Percentiles rank a stretch among this genome's conserved stretches.
phyloP scores from a whole-genome alignment of 53 echinoderm and acorn worm species.

The Holothuria leucospilota region DNA sequence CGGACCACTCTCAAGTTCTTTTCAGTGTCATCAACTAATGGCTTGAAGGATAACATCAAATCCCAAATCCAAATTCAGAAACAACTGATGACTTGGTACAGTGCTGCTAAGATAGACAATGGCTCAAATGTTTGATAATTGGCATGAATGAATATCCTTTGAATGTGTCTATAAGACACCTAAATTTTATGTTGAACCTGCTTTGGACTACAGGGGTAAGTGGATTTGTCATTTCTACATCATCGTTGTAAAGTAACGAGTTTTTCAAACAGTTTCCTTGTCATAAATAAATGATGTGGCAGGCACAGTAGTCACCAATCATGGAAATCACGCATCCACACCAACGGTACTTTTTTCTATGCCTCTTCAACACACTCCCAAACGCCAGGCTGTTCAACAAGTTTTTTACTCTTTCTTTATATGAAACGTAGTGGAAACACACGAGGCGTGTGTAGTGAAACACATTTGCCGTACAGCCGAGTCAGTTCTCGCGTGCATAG shows the following conservation, averaged over 20 bases:
- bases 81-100: conserved; percentile 9
- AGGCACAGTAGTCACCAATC: not conserved
- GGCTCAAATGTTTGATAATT: conserved; percentile 38
- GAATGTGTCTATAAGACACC: not conserved
- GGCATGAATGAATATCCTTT: conserved; percentile 7
- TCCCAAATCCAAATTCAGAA: conserved; percentile 42
- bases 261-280: too few species aligned
- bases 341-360: not conserved
- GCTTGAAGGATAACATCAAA: conserved; percentile 46
- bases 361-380: conserved; percentile 4
- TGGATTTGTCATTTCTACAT: conserved; percentile 48
- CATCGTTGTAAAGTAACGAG: conserved; percentile 10
- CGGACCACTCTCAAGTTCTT: conserved; percentile 11
- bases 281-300: not conserved
- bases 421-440: conserved; percentile 9
- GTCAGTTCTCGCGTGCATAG: not conserved
- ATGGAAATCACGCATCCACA: not conserved
- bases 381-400: not conserved
- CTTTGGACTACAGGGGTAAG: conserved; percentile 37
- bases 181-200: conserved; percentile 40
- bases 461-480: not conserved
- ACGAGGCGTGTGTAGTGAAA: not conserved
- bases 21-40: conserved; percentile 48
- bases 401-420: not conserved
- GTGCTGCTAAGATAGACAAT: conserved; percentile 40